phyloP scores from a whole-genome alignment of 2,888 invertebrate species.

The Cremastinae sp. region DNA sequence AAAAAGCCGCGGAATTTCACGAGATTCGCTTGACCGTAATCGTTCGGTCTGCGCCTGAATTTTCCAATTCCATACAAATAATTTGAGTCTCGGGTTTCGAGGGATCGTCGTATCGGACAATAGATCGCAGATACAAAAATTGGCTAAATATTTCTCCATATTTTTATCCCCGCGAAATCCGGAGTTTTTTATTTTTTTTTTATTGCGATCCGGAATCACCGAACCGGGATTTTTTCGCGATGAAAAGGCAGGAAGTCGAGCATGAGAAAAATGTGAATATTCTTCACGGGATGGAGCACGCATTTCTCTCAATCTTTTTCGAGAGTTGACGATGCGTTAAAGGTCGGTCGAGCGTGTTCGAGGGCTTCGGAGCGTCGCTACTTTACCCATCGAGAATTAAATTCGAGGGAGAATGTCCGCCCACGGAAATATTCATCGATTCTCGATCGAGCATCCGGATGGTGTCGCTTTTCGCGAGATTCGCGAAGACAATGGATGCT shows the following conservation, averaged over 20 bases:
- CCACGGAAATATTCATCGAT: not conserved
- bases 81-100: not conserved
- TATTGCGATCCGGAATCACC: not conserved
- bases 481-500: constrained; percentile 57
- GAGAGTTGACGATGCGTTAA: constrained; percentile 22
- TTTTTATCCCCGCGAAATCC: not conserved
- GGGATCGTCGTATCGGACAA: too few species aligned
- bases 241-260: too few species aligned
- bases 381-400: not conserved
- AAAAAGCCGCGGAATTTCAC: constrained; percentile 12
- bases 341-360: not conserved
- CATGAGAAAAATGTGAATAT: constrained; percentile 26
- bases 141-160: too few species aligned
- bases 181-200: too few species aligned
- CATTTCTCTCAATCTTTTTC: not conserved
- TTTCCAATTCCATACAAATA: constrained; percentile 30
- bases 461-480: constrained; percentile 32
- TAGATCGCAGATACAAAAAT: too few species aligned
- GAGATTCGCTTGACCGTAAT: constrained; percentile 46
- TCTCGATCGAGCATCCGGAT: constrained; percentile 23
- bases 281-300: constrained; percentile 4
- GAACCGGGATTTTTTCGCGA: not conserved
- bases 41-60: constrained; percentile 22
- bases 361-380: constrained; percentile 2
- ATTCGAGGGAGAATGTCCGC: not conserved